Evolutionary conservation across 2,797 vertebrate genomes (phyloP), one percentile per base, ranked within the genome.

Genomic region (Sebastes glaucus): DNA sequence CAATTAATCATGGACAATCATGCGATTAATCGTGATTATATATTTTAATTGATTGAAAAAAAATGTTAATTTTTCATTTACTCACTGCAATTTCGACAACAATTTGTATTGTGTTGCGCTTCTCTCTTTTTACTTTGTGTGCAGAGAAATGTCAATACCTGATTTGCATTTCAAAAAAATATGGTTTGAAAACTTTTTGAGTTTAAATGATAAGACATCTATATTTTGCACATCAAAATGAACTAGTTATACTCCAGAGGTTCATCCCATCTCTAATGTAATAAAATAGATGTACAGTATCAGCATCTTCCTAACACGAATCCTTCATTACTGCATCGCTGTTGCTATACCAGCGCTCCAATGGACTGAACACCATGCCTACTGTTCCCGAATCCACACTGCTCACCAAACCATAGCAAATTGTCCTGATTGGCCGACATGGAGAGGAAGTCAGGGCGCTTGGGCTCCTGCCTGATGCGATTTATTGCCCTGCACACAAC

Each of bases 401-500:
- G 89, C 88, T 92, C 83, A 91, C 71, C 81, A 91, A 91, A 88
- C 82, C 89, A 75, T 73, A 71, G 79, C 83, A 91, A 94, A 93
- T 92, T 89, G 92, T 82, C 82, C 88, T 92, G 86, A 93, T 91
- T 94, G 92, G 88, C 69, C 76, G 55, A 92, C 92, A 92, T 76
- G 67, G 82, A 83, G 83, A 89, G 82, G 81, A 90, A 90, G 87
- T 88, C 72, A 16, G 73, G 72, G 81, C 55, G 38, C 83, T 92
- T 84, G 81, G 88, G 84, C 85, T 90, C 73, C 85, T 89, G 92
- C 90, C 91, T 89, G 88, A 87, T 93, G 87, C 87, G 73, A 93
- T 93, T 94, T 93, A 93, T 93, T 90, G 89, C 86, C 87, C 85
- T 84, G 84, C 81, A 87, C 83, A 91, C 80, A 89, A 91, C 85